Conservation (phyloP, 2,113 vertebrate species). For the Monopterus albus region DNA sequence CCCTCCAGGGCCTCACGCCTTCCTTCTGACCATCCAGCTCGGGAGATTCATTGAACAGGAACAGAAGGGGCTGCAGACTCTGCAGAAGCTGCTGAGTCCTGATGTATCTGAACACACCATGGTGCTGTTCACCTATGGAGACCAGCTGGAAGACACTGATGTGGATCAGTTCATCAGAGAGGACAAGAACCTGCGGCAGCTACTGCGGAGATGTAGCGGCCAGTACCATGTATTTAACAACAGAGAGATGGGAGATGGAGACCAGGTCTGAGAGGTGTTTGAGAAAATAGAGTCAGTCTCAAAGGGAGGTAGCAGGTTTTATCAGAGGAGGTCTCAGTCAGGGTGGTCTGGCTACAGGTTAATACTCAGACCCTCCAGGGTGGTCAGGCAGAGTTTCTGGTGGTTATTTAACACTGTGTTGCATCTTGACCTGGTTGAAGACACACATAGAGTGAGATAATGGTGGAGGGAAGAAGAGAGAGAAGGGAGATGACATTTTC, state of each 20-base stretch:
- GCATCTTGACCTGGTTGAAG: too few species aligned
- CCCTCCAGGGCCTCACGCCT: conserved; percentile 20
- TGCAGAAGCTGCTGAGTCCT: not conserved
- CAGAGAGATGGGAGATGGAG: not conserved
- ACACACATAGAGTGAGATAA: too few species aligned
- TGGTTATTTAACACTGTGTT: too few species aligned
- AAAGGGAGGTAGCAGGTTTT: not conserved
- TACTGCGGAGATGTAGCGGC: conserved; percentile 6
- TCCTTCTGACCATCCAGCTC: conserved; percentile 31
- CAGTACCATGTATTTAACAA: conserved; percentile 22
- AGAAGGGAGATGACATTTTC: too few species aligned
- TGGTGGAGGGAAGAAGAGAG: too few species aligned
- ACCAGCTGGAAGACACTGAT: not conserved
- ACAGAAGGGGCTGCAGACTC: not conserved
- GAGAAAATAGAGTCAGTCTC: not conserved
- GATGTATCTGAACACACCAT: conserved; percentile 5
- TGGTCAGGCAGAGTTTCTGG: too few species aligned
- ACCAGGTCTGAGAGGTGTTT: conserved; percentile 18
- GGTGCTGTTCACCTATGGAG: conserved; percentile 35
- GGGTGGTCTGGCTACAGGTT: not conserved
- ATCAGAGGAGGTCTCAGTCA: not conserved
- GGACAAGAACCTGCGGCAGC: not conserved
- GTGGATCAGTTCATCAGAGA: not conserved
- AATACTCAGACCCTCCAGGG: too few species aligned
- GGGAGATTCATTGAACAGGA: conserved; percentile 26